A percentile compares a stretch with the other conserved stretches of the same genome.
Evolutionary conservation across 2,113 vertebrate genomes (phyloP).

Genomic region (Centrocercus urophasianus): DNA sequence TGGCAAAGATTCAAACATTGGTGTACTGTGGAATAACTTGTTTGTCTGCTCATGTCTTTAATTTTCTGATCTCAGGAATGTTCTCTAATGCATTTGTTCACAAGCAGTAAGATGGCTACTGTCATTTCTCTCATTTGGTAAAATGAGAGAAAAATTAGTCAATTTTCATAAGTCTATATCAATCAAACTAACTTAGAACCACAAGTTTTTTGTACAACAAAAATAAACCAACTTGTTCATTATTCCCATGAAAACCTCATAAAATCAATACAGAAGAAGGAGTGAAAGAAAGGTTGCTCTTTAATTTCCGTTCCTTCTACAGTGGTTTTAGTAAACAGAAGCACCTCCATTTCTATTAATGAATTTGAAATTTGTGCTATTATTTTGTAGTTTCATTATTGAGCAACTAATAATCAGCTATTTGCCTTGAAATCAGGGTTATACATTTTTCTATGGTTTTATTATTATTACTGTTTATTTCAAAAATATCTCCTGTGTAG

Average conservation of each 20-base stretch:
- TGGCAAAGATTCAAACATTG: slow-evolving; percentile 6
- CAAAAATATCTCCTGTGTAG: not conserved
- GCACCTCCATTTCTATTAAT: not conserved
- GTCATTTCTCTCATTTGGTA: not conserved
- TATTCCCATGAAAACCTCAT: not conserved
- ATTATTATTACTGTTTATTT: not conserved
- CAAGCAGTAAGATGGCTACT: not conserved
- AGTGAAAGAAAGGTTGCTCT: not conserved
- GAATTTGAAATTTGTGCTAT: not conserved
- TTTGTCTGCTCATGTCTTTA: slow-evolving; percentile 22
- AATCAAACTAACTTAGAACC: not conserved
- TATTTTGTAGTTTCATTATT: not conserved
- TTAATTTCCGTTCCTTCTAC: not conserved
- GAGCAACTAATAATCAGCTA: not conserved
- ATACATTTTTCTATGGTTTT: not conserved
- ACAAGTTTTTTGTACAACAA: not conserved
- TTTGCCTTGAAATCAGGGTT: not conserved
- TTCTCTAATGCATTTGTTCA: slow-evolving; percentile 4
- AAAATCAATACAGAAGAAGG: not conserved
- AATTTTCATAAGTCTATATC: not conserved
- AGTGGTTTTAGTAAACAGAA: not conserved
- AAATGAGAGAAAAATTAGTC: not conserved
- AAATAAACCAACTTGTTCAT: not conserved
- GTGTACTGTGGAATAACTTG: not conserved
- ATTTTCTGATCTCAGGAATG: slow-evolving; percentile 9